Evolutionary conservation across 2,113 vertebrate genomes (phyloP).

Genomic region (Apodemus speciosus): DNA sequence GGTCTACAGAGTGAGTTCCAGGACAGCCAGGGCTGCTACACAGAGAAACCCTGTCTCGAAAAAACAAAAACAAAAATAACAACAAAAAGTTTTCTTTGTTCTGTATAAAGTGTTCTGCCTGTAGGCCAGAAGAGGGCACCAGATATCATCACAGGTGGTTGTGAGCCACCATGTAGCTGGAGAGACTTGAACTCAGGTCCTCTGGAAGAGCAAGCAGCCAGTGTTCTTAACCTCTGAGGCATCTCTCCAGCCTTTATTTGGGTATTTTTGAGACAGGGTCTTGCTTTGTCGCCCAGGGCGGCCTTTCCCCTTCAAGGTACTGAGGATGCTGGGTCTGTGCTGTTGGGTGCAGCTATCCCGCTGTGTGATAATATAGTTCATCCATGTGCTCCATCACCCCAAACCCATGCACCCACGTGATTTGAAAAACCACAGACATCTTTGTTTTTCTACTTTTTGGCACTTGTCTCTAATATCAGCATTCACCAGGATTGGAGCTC

Average conservation of each 20-base stretch:
- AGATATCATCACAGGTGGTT: neutral
- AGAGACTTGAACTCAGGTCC: neutral
- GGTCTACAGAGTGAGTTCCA: no score
- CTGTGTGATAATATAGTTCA: neutral
- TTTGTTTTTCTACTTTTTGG: neutral
- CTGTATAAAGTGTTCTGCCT: neutral
- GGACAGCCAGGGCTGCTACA: no score
- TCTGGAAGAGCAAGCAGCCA: neutral
- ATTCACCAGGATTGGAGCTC: neutral
- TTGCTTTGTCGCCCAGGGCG: neutral
- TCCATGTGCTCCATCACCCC: no score
- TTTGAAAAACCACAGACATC: neutral
- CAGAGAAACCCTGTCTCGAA: no score
- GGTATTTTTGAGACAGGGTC: neutral
- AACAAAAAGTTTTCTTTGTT: no score
- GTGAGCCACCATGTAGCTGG: neutral
- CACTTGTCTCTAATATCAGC: neutral
- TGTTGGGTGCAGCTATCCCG: neutral
- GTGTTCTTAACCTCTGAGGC: neutral
- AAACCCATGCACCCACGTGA: neutral
- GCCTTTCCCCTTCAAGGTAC: neutral
- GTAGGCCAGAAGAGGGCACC: neutral
- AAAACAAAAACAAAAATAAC: no score
- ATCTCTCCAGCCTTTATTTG: neutral
- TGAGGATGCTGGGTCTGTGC: neutral